Base-by-base conservation (phyloP, 1,140 invertebrate species). In the Eubasilissa regina region DNA sequence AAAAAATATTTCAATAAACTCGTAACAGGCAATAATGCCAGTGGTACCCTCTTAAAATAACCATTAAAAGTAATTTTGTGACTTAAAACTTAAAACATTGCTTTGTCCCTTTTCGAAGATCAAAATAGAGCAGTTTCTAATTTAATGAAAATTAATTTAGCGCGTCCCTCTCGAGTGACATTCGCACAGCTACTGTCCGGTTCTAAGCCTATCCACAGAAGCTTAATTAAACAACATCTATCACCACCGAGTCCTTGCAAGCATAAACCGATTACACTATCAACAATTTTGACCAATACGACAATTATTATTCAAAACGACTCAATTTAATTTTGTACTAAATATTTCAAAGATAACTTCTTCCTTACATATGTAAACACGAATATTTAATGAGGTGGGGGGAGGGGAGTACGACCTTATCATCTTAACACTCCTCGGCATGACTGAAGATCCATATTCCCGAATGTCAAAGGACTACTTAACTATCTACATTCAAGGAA, bases 221-320 rank as follows among this genome's bases (percentile, higher is more conserved):
- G n/a, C 64, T 70, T 70, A 70, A 15, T 70, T 48, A 51, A 70
- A 70, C 66, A 70, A 70, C 66, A 70, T 48, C 66, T 70, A 70
- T n/a, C 19, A 70, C 48, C 66, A 48, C 21, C 66, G 48, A 70
- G 15, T 70, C 66, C 21, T 25, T 7, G 25, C 58, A 51, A 51
- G 48, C 48, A 19, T 47, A 51, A 17, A 70, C 66, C 45, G 45
- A 70, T 51, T 70, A 70, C 15, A 9, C 66, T 70, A 70, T 70
- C 45, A 70, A 70, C 66, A 51, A 51, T 51, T 70, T 35, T 70
- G 66, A 70, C 66, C 44, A 70, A 13, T 21, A 70, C 66, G 66
- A 70, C 66, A 47, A 68, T 21, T 70, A 70, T 53, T 70, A 68
- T 68, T 70, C 17, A 70, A 70, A 70, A 70, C 66, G 66, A 70